These are phyloP conservation scores for Drosophila barbarae DNA, from an alignment of 2,888 invertebrate genomes.

Conservation along the genomic window DNA sequence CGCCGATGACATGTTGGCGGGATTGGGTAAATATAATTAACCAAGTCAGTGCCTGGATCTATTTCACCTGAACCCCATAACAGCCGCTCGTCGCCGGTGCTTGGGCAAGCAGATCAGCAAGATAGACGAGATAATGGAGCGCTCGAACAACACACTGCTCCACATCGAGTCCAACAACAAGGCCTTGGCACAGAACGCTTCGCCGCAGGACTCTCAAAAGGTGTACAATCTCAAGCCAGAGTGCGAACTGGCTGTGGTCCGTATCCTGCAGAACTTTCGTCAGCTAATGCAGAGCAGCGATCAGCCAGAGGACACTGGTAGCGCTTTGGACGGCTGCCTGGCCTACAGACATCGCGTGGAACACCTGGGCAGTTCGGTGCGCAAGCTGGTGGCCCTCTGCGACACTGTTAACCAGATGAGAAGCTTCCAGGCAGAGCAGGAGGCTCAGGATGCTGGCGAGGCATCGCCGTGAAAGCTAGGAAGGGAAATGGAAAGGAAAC, in stretches of 20 bases:
- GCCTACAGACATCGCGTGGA: constrained; percentile 62
- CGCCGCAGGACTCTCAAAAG: constrained; percentile 7
- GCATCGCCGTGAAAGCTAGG: constrained; percentile 2
- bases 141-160: constrained; percentile 74
- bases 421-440: constrained; percentile 29
- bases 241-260: constrained; percentile 57
- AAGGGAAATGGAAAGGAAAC: background rate
- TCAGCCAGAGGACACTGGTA: constrained; percentile 7
- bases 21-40: constrained; percentile 61
- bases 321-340: constrained; percentile 42
- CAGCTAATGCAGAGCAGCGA: constrained; percentile 46
- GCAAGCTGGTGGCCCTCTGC: constrained; percentile 71
- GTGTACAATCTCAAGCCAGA: constrained; percentile 61
- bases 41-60: background rate
- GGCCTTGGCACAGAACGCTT: constrained; percentile 19
- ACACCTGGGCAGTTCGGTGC: constrained; percentile 65
- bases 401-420: constrained; percentile 60
- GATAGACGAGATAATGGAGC: constrained; percentile 73
- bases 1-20: constrained; percentile 53
- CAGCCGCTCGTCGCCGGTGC: constrained; percentile 53
- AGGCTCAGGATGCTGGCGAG: constrained; percentile 22
- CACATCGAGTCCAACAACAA: constrained; percentile 67
- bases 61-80: background rate
- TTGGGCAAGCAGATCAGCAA: constrained; percentile 57
- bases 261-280: constrained; percentile 63